A percentile compares a stretch with the other conserved stretches of the same genome.
These are phyloP conservation scores for Hydraecia micacea DNA, from an alignment of 2,888 invertebrate genomes.

Conservation along the genomic window DNA sequence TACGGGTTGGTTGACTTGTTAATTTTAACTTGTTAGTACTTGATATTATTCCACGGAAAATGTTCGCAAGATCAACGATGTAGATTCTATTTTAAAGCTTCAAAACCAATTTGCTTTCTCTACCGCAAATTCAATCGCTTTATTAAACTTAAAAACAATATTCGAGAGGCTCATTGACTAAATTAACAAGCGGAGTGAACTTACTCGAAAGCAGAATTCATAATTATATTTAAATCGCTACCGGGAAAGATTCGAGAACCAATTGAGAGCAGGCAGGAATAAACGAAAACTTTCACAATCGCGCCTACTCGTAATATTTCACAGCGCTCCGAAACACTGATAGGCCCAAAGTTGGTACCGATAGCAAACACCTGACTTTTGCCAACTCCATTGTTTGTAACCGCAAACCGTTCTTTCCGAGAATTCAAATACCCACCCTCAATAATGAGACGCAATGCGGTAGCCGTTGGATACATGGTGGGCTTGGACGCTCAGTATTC, in stretches of 20 bases:
- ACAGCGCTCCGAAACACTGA: constrained; percentile 48
- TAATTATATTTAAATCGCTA: constrained; percentile 24
- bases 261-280: constrained; percentile 23
- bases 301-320: constrained; percentile 44
- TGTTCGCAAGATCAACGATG: constrained; percentile 1
- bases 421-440: constrained; percentile 70
- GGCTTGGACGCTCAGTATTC: constrained; percentile 35
- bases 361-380: constrained; percentile 67
- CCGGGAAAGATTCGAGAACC: constrained; percentile 20
- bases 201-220: constrained; percentile 1
- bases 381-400: constrained; percentile 59
- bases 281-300: constrained; percentile 45
- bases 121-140: not conserved
- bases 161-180: not conserved
- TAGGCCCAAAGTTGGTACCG: constrained; percentile 59
- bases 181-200: constrained; percentile 14
- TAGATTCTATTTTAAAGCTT: not conserved
- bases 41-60: not conserved
- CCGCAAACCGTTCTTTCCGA: constrained; percentile 61
- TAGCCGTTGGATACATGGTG: constrained; percentile 62
- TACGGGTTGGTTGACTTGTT: constrained; percentile 9
- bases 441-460: constrained; percentile 79
- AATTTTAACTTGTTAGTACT: not conserved
- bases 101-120: constrained; percentile 1
- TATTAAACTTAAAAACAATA: not conserved